These are phyloP conservation scores for Balearica regulorum DNA, from an alignment of 2,797 vertebrate species.

Conservation along the genomic window DNA sequence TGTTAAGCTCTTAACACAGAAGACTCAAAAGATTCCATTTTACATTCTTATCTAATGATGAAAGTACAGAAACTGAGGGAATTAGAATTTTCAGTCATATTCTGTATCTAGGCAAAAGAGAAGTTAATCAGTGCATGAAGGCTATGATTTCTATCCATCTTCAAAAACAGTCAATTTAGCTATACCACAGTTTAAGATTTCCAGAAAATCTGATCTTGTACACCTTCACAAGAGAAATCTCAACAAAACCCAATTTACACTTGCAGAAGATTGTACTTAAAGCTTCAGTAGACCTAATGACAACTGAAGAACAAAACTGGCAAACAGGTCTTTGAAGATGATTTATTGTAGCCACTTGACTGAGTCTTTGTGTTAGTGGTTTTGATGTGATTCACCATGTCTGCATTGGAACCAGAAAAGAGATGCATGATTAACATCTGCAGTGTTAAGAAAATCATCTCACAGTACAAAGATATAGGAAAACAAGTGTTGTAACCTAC, in stretches of 20 bases:
- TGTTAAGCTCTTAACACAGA: not conserved
- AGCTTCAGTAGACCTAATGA: not conserved
- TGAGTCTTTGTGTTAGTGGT: not conserved
- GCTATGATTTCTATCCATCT: not conserved
- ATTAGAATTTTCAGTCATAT: not conserved
- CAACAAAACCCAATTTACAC: not conserved
- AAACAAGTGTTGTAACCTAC: not conserved
- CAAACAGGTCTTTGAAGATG: not conserved
- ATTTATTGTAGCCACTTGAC: constrained; percentile 13
- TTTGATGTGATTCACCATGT: not conserved
- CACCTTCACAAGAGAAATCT: not conserved
- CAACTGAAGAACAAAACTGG: not conserved
- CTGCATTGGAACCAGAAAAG: not conserved
- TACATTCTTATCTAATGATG: not conserved
- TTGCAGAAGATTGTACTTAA: not conserved
- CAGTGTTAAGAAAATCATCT: not conserved
- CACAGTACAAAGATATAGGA: not conserved
- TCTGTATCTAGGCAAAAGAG: not conserved
- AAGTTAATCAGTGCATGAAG: not conserved
- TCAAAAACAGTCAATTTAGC: not conserved
- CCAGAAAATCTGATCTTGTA: not conserved
- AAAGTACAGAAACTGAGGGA: not conserved
- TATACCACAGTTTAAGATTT: not conserved
- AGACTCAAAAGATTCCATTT: not conserved
- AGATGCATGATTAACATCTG: not conserved